These are phyloP conservation scores for Pagrus major DNA, from an alignment of 2,113 vertebrate genomes.

Conservation along the genomic window DNA sequence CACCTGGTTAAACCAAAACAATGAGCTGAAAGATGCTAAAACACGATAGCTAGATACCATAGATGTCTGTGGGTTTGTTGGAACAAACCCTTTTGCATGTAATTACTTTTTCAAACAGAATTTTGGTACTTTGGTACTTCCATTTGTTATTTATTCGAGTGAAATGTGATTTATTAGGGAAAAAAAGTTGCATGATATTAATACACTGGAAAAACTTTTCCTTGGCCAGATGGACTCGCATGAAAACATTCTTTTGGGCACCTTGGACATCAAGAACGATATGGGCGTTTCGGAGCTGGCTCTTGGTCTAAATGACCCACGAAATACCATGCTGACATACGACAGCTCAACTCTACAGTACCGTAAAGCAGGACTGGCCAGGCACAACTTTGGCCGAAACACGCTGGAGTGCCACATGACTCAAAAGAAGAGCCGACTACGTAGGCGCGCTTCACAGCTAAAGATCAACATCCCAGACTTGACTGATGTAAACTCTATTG, in stretches of 20 bases:
- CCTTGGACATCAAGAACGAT: constrained; percentile 98
- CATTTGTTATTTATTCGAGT: neutral
- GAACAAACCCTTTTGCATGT: neutral
- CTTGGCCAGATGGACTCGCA: constrained; percentile 94
- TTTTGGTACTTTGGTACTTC: neutral
- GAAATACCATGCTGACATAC: constrained; percentile 95
- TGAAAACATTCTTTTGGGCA: constrained; percentile 97
- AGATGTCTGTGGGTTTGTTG: neutral
- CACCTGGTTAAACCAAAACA: neutral
- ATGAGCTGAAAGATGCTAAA: neutral
- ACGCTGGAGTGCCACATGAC: constrained; percentile 94
- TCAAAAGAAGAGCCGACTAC: constrained; percentile 96
- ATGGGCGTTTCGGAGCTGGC: constrained; percentile 95
- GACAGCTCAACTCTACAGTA: constrained; percentile 96
- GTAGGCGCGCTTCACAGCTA: constrained; percentile 94
- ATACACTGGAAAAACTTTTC: constrained; percentile 25
- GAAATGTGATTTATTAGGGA: neutral
- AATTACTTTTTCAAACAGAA: neutral
- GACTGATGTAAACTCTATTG: constrained; percentile 99
- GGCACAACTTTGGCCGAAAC: constrained; percentile 94
- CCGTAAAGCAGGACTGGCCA: constrained; percentile 92
- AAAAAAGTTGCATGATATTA: neutral
- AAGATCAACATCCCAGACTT: constrained; percentile 98
- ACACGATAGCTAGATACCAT: no score
- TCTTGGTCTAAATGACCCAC: constrained; percentile 93